Evolutionary conservation across 2,797 vertebrate species (phyloP), one percentile per base, ranked within the genome.

Genomic region (Corythornis leucogaster): DNA sequence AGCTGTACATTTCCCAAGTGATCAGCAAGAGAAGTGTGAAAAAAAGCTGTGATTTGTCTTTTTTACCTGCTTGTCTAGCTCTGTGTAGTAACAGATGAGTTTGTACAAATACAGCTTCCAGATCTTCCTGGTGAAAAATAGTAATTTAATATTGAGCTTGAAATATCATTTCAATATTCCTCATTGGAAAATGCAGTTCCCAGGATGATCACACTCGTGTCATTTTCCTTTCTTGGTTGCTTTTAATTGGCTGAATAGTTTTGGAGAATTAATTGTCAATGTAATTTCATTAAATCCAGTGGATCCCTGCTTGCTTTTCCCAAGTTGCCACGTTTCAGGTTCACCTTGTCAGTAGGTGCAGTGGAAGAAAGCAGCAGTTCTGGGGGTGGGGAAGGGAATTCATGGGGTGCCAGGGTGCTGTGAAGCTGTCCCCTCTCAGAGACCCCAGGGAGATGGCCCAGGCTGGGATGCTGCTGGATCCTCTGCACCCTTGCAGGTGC

Each of bases 261-360:
- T 40, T 40, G 38, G 38, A 40, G 38, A 40, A 40, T 40, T 40
- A 40, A 40, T 40, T 40, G 14, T 40, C 38, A 40, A 15, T 40
- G 38, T 40, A 40, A 40, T 40, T 15, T 40, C 38, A 40, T 40
- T 40, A 40, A 40, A 40, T 40, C 38, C 38, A 40, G 9, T 4
- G 11, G 26, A n/a, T 59, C 91, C 54, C 75, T 80, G 48, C 59
- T 86, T 73, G 69, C 22, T 31, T 74, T 77, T 53, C 21, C 64
- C 59, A 57, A 18, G 54, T 76, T 92, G 53, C 58, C 22, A 5
- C 11, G 26, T 74, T 86, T 88, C 57, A 70, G 45, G 30, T 57
- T 67, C 54, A 77, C 80, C 68, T 82, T 91, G 80, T 86, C 87
- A 77, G 64, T 54, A 76, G 80, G 48, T 90, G 80, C 63, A 53